Percentiles rank a stretch among this genome's conserved stretches.
Conservation (phyloP, 2,888 invertebrate genomes). For the Leptopilina syphax region DNA sequence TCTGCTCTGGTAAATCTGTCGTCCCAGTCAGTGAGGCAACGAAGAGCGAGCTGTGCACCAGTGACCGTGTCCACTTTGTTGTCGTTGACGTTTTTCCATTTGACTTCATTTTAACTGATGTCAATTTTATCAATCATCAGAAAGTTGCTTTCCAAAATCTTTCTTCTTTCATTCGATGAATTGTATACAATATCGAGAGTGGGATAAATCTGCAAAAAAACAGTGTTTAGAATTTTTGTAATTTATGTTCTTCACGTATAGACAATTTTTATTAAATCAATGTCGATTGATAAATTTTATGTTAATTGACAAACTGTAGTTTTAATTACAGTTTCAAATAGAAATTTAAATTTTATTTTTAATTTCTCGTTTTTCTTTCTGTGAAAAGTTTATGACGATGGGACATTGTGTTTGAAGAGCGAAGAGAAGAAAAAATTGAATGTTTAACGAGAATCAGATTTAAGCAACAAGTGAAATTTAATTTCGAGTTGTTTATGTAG, state of each 20-base stretch:
- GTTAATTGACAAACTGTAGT: too few species aligned
- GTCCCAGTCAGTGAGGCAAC: conserved; percentile 75
- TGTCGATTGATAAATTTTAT: too few species aligned
- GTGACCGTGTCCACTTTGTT: conserved; percentile 68
- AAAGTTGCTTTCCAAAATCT: neutral
- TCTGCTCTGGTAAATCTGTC: conserved; percentile 76
- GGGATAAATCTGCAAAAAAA: neutral
- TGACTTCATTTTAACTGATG: neutral
- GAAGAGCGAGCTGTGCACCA: conserved; percentile 72
- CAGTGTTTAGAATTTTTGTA: neutral
- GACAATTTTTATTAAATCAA: neutral
- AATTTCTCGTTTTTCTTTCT: too few species aligned
- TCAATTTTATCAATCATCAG: conserved; percentile 14
- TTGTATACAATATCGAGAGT: too few species aligned
- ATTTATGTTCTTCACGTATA: neutral
- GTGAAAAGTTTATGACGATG: neutral
- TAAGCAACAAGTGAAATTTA: conserved; percentile 27
- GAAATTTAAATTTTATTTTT: too few species aligned
- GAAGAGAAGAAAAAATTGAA: neutral
- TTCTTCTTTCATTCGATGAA: too few species aligned
- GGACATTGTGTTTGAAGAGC: neutral
- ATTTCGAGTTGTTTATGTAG: conserved; percentile 49
- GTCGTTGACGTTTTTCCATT: conserved; percentile 57
- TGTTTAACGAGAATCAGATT: neutral
- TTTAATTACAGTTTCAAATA: too few species aligned